Conservation (phyloP, 1,140 invertebrate genomes). For the Coptotermes formosanus region DNA sequence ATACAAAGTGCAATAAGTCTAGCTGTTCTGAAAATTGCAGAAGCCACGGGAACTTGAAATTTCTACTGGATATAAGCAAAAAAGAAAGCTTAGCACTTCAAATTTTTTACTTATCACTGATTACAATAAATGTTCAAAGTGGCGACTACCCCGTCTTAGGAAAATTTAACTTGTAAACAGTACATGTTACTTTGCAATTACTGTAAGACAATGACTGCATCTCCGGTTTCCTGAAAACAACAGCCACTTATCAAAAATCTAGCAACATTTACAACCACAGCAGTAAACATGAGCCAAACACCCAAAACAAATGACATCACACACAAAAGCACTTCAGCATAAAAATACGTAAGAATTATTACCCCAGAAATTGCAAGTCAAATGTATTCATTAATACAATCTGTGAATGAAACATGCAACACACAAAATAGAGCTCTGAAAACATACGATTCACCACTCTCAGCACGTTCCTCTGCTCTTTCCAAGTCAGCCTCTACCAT, state of each 20-base stretch:
- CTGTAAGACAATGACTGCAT: too few species aligned
- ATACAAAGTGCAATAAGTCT: too few species aligned
- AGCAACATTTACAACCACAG: background rate
- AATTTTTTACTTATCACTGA: too few species aligned
- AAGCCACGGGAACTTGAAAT: too few species aligned
- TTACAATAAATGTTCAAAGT: too few species aligned
- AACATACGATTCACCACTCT: constrained; percentile 98
- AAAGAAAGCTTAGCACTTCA: too few species aligned
- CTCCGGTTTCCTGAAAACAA: too few species aligned
- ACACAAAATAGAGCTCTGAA: constrained; percentile 30
- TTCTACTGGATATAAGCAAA: too few species aligned
- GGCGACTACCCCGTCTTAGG: too few species aligned
- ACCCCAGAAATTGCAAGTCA: background rate
- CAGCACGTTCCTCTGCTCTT: constrained; percentile 99
- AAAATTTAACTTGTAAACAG: too few species aligned
- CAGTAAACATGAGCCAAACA: background rate
- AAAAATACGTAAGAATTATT: background rate
- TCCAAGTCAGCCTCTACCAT: constrained; percentile 99
- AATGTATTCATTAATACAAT: background rate
- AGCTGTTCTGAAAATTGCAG: too few species aligned
- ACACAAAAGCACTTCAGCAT: background rate
- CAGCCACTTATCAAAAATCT: background rate
- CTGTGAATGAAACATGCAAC: background rate
- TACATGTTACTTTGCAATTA: too few species aligned
- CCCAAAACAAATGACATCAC: background rate